Percentiles rank a stretch among this genome's conserved stretches.
Evolutionary conservation across 2,113 vertebrate genomes (phyloP).

Genomic region (Callipepla squamata): DNA sequence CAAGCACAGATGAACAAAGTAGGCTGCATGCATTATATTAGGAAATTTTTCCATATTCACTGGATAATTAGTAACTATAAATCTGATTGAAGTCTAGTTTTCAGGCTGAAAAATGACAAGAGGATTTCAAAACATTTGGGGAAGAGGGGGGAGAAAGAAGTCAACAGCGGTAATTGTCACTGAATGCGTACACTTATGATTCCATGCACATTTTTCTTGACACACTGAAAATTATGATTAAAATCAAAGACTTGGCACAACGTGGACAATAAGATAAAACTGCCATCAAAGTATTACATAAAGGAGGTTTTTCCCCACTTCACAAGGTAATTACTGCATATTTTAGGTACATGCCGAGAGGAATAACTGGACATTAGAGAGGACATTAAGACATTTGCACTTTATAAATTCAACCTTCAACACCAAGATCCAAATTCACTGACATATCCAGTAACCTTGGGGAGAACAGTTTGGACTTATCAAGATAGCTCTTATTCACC

Average conservation of each 20-base stretch:
- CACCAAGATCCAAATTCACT: neutral
- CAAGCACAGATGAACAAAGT: neutral
- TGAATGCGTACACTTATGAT: neutral
- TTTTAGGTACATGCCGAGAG: neutral
- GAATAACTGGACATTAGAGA: neutral
- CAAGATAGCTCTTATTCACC: conserved; percentile 23
- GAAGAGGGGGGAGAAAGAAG: neutral
- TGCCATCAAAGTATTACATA: neutral
- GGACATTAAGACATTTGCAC: neutral
- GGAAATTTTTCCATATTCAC: neutral
- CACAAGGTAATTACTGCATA: neutral
- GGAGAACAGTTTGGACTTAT: conserved; percentile 37
- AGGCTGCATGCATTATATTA: neutral
- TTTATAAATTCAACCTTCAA: conserved; percentile 20
- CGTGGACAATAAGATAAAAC: neutral
- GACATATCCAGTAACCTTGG: neutral
- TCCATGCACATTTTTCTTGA: neutral
- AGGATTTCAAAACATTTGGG: conserved; percentile 9
- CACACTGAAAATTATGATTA: neutral
- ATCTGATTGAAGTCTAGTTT: neutral
- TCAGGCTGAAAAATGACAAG: neutral
- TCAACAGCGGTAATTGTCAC: neutral
- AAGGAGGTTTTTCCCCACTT: neutral
- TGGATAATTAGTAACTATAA: neutral
- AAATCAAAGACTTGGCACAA: neutral